phyloP scores from a whole-genome alignment of 1,140 invertebrate genomes.

The Scaptomyza hsui region DNA sequence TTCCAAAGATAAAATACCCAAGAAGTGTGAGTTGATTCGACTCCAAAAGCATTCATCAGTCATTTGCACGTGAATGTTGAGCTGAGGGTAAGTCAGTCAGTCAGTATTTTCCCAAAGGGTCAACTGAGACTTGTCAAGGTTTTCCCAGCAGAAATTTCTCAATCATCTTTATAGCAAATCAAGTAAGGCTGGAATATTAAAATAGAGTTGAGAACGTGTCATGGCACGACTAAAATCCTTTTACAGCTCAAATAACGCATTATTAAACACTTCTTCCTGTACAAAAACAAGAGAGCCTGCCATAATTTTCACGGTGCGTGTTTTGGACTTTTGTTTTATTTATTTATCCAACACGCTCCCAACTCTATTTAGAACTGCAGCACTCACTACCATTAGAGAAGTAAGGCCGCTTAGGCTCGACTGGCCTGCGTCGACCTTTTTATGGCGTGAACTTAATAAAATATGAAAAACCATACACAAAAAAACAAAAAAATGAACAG shows the following conservation, averaged over 20 bases:
- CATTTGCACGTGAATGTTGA: conserved; percentile 20
- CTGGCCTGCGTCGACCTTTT: conserved; percentile 53
- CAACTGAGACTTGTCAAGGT: conserved; percentile 35
- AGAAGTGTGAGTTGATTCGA: neutral
- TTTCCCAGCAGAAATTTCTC: conserved; percentile 62
- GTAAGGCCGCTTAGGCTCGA: conserved; percentile 36
- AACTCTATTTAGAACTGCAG: conserved; percentile 35
- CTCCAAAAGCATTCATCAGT: conserved; percentile 26
- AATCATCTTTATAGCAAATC: conserved; percentile 65
- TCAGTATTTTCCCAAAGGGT: conserved; percentile 34
- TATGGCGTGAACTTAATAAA: conserved; percentile 69
- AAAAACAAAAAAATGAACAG: conserved; percentile 5
- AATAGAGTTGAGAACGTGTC: neutral
- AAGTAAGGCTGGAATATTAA: too few species aligned
- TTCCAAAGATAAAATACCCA: conserved; percentile 3
- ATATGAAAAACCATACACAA: conserved; percentile 68
- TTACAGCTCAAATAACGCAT: neutral
- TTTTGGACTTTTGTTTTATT: neutral
- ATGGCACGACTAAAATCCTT: neutral
- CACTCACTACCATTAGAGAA: conserved; percentile 52
- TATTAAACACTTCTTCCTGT: neutral
- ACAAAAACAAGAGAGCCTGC: too few species aligned
- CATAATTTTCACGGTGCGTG: neutral
- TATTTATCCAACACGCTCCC: conserved; percentile 1
- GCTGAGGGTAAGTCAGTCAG: neutral